Evolutionary conservation across 2,113 vertebrate species (phyloP).

Genomic region (Benitochromis conjunctus): DNA sequence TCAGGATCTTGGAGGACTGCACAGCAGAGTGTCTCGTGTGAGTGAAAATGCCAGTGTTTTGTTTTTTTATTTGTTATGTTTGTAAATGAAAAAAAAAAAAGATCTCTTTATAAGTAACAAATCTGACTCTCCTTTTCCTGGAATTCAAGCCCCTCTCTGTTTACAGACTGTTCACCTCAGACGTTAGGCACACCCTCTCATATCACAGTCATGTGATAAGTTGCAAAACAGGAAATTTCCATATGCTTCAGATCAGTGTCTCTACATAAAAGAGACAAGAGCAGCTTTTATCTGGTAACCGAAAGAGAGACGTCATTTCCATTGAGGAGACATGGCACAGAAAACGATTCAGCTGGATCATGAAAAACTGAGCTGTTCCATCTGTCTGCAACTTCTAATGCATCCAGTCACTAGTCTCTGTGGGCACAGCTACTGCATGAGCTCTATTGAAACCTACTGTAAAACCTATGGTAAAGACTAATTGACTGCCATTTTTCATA

Average conservation of each 20-base stretch:
- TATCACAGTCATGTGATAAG: background rate
- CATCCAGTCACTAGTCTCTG: background rate
- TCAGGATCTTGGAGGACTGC: too few relatives aligned
- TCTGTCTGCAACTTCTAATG: constrained; percentile 3
- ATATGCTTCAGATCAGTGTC: background rate
- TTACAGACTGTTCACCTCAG: background rate
- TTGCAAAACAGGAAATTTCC: background rate
- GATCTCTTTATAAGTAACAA: accelerated
- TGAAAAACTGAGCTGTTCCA: background rate
- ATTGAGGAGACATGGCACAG: background rate
- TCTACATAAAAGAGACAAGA: too few relatives aligned
- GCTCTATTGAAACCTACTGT: too few relatives aligned
- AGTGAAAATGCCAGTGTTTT: too few relatives aligned
- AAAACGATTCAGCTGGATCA: background rate
- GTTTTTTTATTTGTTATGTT: too few relatives aligned
- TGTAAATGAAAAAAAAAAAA: too few relatives aligned
- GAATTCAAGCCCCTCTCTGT: background rate
- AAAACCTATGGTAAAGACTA: too few relatives aligned
- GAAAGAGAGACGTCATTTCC: background rate
- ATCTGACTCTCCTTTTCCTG: background rate
- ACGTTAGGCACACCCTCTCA: too few relatives aligned
- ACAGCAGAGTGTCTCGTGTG: too few relatives aligned
- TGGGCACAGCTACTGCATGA: background rate
- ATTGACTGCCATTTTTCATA: too few relatives aligned
- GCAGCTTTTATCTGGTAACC: background rate